Conservation (phyloP, 2,888 invertebrate genomes). For the Ectropis crepuscularia region DNA sequence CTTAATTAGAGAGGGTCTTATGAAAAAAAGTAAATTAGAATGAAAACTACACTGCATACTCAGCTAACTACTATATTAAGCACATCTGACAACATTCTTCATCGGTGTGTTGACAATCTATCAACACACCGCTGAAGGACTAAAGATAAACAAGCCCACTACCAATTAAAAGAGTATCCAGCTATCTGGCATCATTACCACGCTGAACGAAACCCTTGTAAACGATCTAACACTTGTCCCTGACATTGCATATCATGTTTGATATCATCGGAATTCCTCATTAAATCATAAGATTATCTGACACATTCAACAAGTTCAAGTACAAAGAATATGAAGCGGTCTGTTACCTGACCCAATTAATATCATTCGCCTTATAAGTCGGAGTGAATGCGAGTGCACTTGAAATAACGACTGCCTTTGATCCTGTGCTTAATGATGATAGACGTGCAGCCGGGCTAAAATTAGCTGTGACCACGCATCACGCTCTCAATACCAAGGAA, state of each 20-base stretch:
- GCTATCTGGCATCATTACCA: too few relatives aligned
- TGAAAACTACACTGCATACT: too few relatives aligned
- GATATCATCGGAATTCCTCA: conserved; percentile 2
- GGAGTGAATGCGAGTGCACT: conserved; percentile 27
- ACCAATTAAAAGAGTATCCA: too few relatives aligned
- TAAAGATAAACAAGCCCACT: too few relatives aligned
- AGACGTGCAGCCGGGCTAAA: conserved; percentile 30
- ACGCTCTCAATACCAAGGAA: conserved; percentile 33
- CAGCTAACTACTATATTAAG: too few relatives aligned
- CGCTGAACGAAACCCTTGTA: not conserved
- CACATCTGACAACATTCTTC: too few relatives aligned
- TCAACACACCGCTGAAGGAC: too few relatives aligned
- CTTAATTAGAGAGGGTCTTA: too few relatives aligned
- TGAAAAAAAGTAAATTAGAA: too few relatives aligned
- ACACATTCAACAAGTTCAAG: conserved; percentile 12
- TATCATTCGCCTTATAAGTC: conserved; percentile 21
- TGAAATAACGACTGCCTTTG: conserved; percentile 38
- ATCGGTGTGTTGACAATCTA: too few relatives aligned
- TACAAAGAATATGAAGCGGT: conserved; percentile 12
- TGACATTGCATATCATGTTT: not conserved
- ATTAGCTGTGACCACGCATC: conserved; percentile 31
- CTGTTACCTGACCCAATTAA: conserved; percentile 32
- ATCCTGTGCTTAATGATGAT: conserved; percentile 38
- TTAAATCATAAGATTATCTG: not conserved
- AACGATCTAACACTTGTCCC: not conserved